These are phyloP conservation scores for Drosophila mayri DNA, from an alignment of 1,140 invertebrate genomes.

Conservation along the genomic window DNA sequence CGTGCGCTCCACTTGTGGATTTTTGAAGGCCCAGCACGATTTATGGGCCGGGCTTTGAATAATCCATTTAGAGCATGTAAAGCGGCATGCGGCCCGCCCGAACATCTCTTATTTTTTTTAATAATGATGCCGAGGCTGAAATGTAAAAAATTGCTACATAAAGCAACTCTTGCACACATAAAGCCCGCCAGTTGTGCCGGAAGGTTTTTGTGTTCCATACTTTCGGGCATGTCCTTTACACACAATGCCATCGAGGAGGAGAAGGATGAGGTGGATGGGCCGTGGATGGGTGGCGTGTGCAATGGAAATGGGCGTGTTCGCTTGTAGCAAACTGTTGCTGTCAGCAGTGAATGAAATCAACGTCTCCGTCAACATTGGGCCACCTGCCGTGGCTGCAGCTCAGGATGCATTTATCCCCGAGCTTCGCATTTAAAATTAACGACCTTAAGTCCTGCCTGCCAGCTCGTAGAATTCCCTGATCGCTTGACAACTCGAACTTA, in stretches of 20 bases:
- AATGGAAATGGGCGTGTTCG: slow-evolving; percentile 11
- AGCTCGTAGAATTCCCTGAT: slow-evolving; percentile 5
- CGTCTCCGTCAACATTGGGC: slow-evolving; percentile 46
- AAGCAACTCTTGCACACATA: slow-evolving; percentile 22
- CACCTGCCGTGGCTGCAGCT: slow-evolving; percentile 18
- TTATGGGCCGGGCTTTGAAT: slow-evolving; percentile 68
- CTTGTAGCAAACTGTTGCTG: slow-evolving; percentile 74
- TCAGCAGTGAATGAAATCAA: slow-evolving; percentile 75
- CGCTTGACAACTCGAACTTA: slow-evolving; percentile 5
- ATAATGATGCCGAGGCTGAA: slow-evolving; percentile 55
- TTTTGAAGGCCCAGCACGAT: slow-evolving; percentile 37
- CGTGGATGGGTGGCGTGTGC: neutral
- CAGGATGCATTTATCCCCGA: slow-evolving; percentile 30
- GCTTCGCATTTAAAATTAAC: slow-evolving; percentile 42
- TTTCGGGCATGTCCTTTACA: slow-evolving; percentile 76
- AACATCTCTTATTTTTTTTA: slow-evolving; percentile 71
- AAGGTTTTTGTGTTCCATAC: slow-evolving; percentile 50
- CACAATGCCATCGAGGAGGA: slow-evolving; percentile 33
- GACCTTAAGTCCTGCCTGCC: neutral
- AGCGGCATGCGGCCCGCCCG: slow-evolving; percentile 23
- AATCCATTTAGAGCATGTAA: slow-evolving; percentile 72
- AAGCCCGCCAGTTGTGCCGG: slow-evolving; percentile 22
- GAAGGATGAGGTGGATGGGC: neutral
- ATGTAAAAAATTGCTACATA: slow-evolving; percentile 49
- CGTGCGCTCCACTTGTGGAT: slow-evolving; percentile 36